These are phyloP conservation scores for Monochamus saltuarius DNA, from an alignment of 1,140 invertebrate species.

Conservation along the genomic window DNA sequence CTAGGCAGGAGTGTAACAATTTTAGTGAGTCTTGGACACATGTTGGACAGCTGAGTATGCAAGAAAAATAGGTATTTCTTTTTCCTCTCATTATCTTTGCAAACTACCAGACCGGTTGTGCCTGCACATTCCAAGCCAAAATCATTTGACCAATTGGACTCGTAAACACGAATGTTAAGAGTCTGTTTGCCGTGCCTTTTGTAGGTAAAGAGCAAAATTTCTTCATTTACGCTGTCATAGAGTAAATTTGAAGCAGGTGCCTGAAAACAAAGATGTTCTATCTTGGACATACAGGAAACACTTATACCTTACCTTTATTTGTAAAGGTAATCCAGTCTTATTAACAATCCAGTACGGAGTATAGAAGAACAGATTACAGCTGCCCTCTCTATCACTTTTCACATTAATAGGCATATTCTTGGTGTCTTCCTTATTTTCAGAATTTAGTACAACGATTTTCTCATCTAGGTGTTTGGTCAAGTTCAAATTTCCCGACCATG, in stretches of 20 bases:
- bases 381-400: slow-evolving; percentile 61
- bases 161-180: slow-evolving; percentile 66
- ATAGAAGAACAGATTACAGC: slow-evolving; percentile 69
- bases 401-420: slow-evolving; percentile 69
- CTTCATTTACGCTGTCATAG: slow-evolving; percentile 65
- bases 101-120: slow-evolving; percentile 71
- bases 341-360: slow-evolving; percentile 91
- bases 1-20: slow-evolving; percentile 83
- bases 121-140: slow-evolving; percentile 71
- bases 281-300: too few relatives aligned
- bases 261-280: slow-evolving; percentile 48
- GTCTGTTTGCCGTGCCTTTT: slow-evolving; percentile 65
- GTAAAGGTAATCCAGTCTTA: slow-evolving; percentile 77
- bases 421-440: slow-evolving; percentile 61
- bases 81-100: slow-evolving; percentile 66
- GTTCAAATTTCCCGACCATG: slow-evolving; percentile 71
- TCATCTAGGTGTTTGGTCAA: slow-evolving; percentile 69
- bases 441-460: slow-evolving; percentile 66
- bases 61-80: slow-evolving; percentile 61
- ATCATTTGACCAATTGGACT: slow-evolving; percentile 72
- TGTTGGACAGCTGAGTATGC: slow-evolving; percentile 62
- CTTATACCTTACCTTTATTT: slow-evolving; percentile 66
- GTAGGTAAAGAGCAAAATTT: slow-evolving; percentile 70
- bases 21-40: slow-evolving; percentile 75
- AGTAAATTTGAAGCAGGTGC: slow-evolving; percentile 66